phyloP scores from a whole-genome alignment of 2,113 vertebrate species.

The Arizona elegans region DNA sequence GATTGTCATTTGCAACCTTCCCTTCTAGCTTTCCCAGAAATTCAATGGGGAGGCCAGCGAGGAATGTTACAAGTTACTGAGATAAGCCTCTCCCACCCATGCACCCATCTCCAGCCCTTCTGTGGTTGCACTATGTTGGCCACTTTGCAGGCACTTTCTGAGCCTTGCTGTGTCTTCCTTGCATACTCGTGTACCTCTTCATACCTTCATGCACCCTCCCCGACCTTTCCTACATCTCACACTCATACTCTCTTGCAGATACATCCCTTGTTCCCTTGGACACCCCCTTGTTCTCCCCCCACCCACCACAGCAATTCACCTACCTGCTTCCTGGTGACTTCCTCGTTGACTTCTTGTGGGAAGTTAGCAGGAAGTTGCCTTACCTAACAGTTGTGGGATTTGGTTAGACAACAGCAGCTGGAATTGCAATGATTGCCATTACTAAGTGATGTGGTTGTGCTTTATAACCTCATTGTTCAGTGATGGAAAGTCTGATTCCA shows the following conservation, averaged over 20 bases:
- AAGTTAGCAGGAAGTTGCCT: not conserved
- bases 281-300: too few relatives aligned
- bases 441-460: not conserved
- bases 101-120: not conserved
- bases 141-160: not conserved
- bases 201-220: not conserved
- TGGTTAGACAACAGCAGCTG: not conserved
- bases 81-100: not conserved
- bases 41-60: not conserved
- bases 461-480: not conserved
- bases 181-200: not conserved
- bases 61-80: not conserved
- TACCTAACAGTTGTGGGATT: not conserved
- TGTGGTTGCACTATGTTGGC: not conserved
- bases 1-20: not conserved
- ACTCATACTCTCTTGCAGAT: not conserved
- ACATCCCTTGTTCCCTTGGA: not conserved
- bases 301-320: not conserved
- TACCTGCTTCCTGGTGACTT: not conserved
- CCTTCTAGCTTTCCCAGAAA: not conserved
- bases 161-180: not conserved
- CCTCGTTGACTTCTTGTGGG: not conserved
- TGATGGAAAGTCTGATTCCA: not conserved
- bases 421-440: not conserved
- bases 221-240: not conserved